Base-by-base conservation (phyloP, 1,140 invertebrate species). In the Leptinotarsa lineolata region DNA sequence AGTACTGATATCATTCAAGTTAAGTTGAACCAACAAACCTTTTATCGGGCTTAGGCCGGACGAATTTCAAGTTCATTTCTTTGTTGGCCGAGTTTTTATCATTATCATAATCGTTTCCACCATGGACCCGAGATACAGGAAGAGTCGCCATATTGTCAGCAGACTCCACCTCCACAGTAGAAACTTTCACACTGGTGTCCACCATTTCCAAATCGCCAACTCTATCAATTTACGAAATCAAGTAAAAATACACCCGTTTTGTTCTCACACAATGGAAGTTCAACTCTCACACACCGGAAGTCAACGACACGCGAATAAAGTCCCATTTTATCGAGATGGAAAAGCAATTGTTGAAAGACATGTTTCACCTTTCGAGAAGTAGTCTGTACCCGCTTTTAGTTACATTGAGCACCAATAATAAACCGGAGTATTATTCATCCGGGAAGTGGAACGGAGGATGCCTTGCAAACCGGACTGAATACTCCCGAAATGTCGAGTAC, bases 81-180 rank as follows among this genome's bases (percentile, higher is more conserved):
- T 94, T 94, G 87, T 93, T 93, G 76, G 92, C 90, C 54, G 91
- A 90, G 76, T 90, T 91, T 79, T 91, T 90, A 82, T 87, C 86
- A 59, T 76, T 74, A 64, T 78, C 79, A 59, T 69, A 70, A 70
- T 74, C 71, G 59, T 77, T 78, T 44, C 77, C 76, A 61, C 76
- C 80, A 70, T 82, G 78, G 21, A 76, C 76, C 70, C 81, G 84
- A 80, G 81, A 85, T 39, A 94, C 92, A 68, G 93, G 93, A 83
- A 95, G 88, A 11, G 93, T 95, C 78, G 93, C 93, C 89, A 93
- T 94, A 84, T 94, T 93, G 86, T 94, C 92, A 74, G 92, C 90
- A 66, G 91, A 88, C 85, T 93, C 92, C 79, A 93, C 88, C 84
- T 94, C 92, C 74, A 94, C 93, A 48, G 93, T 94, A 76, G 93